Evolutionary conservation across 2,113 vertebrate genomes (phyloP).

Genomic region (Catharus fuscescens): DNA sequence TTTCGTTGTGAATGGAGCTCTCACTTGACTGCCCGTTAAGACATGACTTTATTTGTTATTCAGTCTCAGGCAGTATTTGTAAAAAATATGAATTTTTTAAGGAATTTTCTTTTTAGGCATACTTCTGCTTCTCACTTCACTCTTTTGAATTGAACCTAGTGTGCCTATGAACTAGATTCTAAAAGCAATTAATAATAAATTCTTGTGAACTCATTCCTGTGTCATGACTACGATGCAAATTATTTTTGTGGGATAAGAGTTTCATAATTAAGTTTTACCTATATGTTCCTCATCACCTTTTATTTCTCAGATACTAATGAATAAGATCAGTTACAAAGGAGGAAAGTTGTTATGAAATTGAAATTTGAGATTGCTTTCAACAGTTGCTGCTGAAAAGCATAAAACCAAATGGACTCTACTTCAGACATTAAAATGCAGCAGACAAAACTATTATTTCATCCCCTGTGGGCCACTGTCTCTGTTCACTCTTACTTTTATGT

Average conservation of each 20-base stretch:
- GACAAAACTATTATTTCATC: slow-evolving; percentile 65
- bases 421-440: slow-evolving; percentile 19
- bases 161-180: background rate
- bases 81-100: background rate
- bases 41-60: background rate
- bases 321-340: slow-evolving; percentile 61
- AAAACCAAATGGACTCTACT: slow-evolving; percentile 37
- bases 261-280: slow-evolving; percentile 13
- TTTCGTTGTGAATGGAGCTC: background rate
- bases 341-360: slow-evolving; percentile 31
- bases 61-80: background rate
- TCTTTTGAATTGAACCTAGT: background rate
- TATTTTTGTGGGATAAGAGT: slow-evolving; percentile 8
- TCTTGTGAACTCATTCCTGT: background rate
- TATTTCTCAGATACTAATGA: slow-evolving; percentile 42
- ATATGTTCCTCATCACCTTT: slow-evolving; percentile 13
- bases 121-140: background rate
- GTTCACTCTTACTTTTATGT: slow-evolving; percentile 40
- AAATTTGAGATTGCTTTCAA: slow-evolving; percentile 29
- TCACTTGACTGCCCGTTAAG: background rate
- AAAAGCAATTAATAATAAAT: background rate
- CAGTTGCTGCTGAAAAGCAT: slow-evolving; percentile 44
- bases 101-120: background rate
- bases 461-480: background rate
- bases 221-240: background rate